These are phyloP conservation scores for Noctua comes DNA, from an alignment of 2,888 invertebrate genomes.

Conservation along the genomic window DNA sequence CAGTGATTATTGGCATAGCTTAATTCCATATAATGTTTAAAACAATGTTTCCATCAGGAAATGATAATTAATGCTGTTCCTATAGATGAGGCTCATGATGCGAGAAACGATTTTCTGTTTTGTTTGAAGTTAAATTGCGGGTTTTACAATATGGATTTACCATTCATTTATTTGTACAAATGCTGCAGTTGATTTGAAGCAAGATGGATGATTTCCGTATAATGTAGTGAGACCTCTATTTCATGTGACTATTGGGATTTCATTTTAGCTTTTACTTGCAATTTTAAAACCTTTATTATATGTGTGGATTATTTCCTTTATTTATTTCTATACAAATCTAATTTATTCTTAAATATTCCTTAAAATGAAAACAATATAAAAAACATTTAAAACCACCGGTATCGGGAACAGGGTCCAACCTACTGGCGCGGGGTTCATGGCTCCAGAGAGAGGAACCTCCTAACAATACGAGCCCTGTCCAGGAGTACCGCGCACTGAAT, in stretches of 20 bases:
- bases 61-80: constrained; percentile 69
- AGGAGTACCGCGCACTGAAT: too few relatives aligned
- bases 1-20: constrained; percentile 62
- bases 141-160: constrained; percentile 25
- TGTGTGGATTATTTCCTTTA: background rate
- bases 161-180: constrained; percentile 34
- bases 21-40: constrained; percentile 41
- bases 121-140: constrained; percentile 39
- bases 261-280: constrained; percentile 3
- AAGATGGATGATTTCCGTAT: constrained; percentile 23
- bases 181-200: constrained; percentile 32
- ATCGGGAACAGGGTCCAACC: too few relatives aligned
- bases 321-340: too few relatives aligned
- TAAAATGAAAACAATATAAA: too few relatives aligned
- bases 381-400: too few relatives aligned
- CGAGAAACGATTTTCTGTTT: constrained; percentile 23
- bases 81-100: constrained; percentile 62
- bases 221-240: constrained; percentile 10
- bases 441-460: too few relatives aligned
- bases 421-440: too few relatives aligned
- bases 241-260: constrained; percentile 49
- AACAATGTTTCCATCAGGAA: constrained; percentile 49
- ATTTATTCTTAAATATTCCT: too few relatives aligned
- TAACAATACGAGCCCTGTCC: too few relatives aligned
- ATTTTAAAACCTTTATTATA: background rate